phyloP scores from a whole-genome alignment of 2,888 invertebrate species.

The Frankliniella fusca region DNA sequence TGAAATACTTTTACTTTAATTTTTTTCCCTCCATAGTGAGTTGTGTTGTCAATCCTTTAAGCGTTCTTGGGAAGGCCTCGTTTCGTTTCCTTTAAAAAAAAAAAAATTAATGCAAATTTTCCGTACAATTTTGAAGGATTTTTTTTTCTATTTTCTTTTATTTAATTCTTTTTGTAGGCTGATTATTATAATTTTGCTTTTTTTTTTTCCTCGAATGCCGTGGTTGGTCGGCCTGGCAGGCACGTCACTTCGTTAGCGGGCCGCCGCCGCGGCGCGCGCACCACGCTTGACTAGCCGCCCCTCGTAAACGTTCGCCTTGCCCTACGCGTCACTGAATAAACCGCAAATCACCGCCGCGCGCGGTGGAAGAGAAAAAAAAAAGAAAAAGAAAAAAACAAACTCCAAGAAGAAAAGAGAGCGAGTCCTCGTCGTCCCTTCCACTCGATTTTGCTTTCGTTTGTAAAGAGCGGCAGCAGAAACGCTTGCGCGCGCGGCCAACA shows the following conservation, averaged over 20 bases:
- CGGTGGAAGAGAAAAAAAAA: neutral
- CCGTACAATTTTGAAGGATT: no score
- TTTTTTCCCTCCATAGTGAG: no score
- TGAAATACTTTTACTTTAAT: no score
- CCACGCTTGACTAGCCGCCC: neutral
- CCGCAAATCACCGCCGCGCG: neutral
- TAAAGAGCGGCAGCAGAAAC: no score
- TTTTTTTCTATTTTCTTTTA: no score
- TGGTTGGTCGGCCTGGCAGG: neutral
- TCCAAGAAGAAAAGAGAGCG: neutral
- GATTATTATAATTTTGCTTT: neutral
- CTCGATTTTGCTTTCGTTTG: neutral
- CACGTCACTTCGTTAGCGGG: neutral
- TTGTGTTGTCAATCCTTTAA: no score
- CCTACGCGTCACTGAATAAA: slow-evolving; percentile 11
- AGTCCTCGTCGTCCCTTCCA: neutral
- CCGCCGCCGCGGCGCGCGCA: neutral
- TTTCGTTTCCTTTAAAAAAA: no score
- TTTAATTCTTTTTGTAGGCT: no score
- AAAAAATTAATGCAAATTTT: no score
- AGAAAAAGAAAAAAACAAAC: neutral
- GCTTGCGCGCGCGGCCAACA: no score
- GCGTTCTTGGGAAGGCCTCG: no score
- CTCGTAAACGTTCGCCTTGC: slow-evolving; percentile 2
- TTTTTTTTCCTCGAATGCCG: no score